Percentiles rank a stretch among this genome's conserved stretches.
Conservation (phyloP, 2,797 vertebrate genomes). For the Naso thynnoides region DNA sequence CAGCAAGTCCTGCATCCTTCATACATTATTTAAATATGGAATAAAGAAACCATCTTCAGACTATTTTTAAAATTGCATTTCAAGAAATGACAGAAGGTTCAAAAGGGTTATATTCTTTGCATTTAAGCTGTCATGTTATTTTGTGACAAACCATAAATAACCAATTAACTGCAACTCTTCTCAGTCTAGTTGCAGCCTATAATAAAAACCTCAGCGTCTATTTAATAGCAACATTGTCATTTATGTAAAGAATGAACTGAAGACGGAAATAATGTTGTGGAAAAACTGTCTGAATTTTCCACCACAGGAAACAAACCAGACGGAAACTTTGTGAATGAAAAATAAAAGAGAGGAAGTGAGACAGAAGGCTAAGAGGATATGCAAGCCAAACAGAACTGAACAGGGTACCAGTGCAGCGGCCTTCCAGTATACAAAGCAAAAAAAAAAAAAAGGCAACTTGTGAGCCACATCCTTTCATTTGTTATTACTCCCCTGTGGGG, state of each 20-base stretch:
- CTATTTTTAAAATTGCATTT: not conserved
- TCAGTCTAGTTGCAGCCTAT: conserved; percentile 25
- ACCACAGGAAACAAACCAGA: conserved; percentile 8
- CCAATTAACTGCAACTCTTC: conserved; percentile 28
- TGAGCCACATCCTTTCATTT: conserved; percentile 76
- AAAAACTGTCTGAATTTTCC: conserved; percentile 34
- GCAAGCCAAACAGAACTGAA: conserved; percentile 68
- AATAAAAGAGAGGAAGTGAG: conserved; percentile 34
- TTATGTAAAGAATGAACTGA: conserved; percentile 40
- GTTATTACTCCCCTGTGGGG: conserved; percentile 60
- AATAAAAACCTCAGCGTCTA: conserved; percentile 39
- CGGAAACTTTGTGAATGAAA: conserved; percentile 23
- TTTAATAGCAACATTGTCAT: conserved; percentile 28
- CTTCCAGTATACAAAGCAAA: conserved; percentile 54
- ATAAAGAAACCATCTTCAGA: not conserved
- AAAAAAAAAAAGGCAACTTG: conserved; percentile 70
- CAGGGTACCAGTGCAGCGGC: conserved; percentile 57
- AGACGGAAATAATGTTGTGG: conserved; percentile 6
- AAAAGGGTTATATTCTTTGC: not conserved
- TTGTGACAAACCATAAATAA: conserved; percentile 4
- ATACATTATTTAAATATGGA: not conserved
- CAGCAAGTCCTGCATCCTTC: not conserved
- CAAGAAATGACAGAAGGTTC: not conserved
- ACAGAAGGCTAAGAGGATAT: conserved; percentile 43
- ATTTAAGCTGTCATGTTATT: conserved; percentile 23